phyloP scores from a whole-genome alignment of 2,888 invertebrate genomes.

The Mesorhabditis belari region DNA sequence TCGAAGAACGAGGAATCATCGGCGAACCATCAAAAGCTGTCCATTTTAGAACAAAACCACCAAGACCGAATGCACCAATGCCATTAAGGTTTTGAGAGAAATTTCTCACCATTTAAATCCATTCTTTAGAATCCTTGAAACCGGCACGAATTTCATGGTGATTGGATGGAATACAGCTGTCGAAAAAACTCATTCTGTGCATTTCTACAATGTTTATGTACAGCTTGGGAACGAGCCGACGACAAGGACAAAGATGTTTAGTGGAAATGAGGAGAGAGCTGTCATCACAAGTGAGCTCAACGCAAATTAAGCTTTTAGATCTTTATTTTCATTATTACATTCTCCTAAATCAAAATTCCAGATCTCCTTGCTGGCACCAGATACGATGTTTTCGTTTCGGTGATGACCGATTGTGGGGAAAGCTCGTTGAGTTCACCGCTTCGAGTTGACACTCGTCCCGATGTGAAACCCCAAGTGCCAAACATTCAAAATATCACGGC shows the following conservation, averaged over 20 bases:
- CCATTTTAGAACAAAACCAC: slow-evolving; percentile 71
- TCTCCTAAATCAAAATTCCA: background rate
- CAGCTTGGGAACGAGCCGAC: background rate
- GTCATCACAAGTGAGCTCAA: background rate
- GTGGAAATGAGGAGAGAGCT: background rate
- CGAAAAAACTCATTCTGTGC: slow-evolving; percentile 12
- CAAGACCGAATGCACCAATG: slow-evolving; percentile 66
- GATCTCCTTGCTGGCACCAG: background rate
- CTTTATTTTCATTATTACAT: background rate
- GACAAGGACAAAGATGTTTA: background rate
- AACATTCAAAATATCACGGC: slow-evolving; percentile 1
- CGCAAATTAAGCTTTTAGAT: background rate
- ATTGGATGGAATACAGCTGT: slow-evolving; percentile 27
- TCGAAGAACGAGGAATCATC: slow-evolving; percentile 35
- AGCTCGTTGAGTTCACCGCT: slow-evolving; percentile 2
- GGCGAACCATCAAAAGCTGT: slow-evolving; percentile 59
- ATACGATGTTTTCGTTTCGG: slow-evolving; percentile 17
- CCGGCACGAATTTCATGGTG: slow-evolving; percentile 19
- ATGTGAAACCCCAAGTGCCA: slow-evolving; percentile 5
- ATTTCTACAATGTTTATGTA: slow-evolving; percentile 13
- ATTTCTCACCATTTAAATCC: slow-evolving; percentile 53
- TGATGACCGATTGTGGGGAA: slow-evolving; percentile 25
- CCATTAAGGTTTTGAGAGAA: slow-evolving; percentile 47
- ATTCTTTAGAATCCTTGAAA: slow-evolving; percentile 5
- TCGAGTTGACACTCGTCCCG: slow-evolving; percentile 7